A percentile compares a stretch with the other conserved stretches of the same genome.
Evolutionary conservation across 2,113 vertebrate species (phyloP).

Genomic region (Pipra filicauda): DNA sequence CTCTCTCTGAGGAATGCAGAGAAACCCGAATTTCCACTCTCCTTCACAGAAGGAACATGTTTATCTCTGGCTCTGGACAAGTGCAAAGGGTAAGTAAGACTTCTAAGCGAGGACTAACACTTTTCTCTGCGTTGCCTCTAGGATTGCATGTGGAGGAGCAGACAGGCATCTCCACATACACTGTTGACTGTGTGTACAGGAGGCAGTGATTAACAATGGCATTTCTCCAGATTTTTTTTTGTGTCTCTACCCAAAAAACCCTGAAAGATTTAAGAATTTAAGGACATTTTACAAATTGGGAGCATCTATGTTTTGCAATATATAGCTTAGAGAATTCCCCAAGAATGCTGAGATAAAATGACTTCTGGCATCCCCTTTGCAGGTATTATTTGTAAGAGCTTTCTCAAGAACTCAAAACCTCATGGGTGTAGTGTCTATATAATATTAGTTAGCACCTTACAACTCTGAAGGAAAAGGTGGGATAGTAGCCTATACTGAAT

Average conservation of each 20-base stretch:
- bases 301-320: not conserved
- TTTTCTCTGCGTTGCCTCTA: not conserved
- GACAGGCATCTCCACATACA: not conserved
- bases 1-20: not conserved
- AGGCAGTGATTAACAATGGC: not conserved
- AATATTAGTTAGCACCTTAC: not conserved
- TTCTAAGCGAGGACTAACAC: not conserved
- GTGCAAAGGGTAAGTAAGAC: not conserved
- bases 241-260: not conserved
- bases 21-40: not conserved
- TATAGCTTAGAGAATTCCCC: not conserved
- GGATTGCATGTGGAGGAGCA: not conserved
- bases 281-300: not conserved
- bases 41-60: accelerated
- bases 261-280: not conserved
- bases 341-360: not conserved
- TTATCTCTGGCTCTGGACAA: not conserved
- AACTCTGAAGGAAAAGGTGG: not conserved
- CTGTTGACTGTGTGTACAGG: not conserved
- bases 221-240: not conserved
- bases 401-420: not conserved
- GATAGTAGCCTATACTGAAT: not conserved
- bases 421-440: not conserved
- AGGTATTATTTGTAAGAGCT: not conserved
- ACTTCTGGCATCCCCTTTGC: not conserved